phyloP scores from a whole-genome alignment of 2,113 vertebrate species.

The Oreochromis aureus region DNA sequence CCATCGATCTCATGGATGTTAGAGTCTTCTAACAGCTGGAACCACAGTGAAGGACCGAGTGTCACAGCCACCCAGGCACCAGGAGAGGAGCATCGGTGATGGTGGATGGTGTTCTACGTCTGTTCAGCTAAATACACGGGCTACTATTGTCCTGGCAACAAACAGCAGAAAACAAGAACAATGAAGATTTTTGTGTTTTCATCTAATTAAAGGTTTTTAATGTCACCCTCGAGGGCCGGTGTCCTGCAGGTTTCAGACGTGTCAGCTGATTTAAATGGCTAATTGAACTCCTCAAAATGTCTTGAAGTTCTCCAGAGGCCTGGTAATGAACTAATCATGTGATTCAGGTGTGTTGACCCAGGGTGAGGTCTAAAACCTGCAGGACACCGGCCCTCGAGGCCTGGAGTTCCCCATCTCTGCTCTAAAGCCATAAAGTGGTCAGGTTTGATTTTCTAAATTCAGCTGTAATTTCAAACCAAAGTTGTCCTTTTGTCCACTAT shows the following conservation, averaged over 20 bases:
- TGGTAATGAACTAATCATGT: neutral
- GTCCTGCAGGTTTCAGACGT: neutral
- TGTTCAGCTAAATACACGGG: neutral
- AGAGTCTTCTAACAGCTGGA: neutral
- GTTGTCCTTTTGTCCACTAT: neutral
- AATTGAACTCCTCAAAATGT: neutral
- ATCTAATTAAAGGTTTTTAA: neutral
- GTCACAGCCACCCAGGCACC: neutral
- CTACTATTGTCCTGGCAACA: neutral
- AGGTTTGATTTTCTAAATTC: neutral
- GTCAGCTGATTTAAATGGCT: neutral
- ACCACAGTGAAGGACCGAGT: neutral
- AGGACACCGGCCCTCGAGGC: accelerated
- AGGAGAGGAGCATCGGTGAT: neutral
- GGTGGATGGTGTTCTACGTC: neutral
- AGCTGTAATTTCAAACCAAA: neutral
- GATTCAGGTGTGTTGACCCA: neutral
- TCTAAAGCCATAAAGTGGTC: neutral
- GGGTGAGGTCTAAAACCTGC: neutral
- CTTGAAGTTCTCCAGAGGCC: neutral
- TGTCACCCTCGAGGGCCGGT: neutral
- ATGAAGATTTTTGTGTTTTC: neutral
- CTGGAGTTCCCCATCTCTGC: neutral
- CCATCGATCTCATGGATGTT: neutral
- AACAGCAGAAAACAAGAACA: neutral